Evolutionary conservation across 2,797 vertebrate species (phyloP).

Genomic region (Aselliscus stoliczkanus): DNA sequence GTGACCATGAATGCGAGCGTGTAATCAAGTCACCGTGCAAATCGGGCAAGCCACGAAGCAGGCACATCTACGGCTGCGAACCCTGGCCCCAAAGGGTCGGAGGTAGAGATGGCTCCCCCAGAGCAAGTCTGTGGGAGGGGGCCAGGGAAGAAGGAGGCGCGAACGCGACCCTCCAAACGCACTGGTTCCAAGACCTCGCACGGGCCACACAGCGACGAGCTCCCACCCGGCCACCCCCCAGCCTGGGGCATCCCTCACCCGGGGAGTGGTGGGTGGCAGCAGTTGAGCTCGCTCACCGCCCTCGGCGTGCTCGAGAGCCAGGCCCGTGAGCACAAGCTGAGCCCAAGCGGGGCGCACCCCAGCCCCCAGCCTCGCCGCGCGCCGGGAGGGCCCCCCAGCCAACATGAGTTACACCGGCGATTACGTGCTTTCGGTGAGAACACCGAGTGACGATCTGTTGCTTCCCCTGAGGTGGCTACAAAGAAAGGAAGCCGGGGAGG

Average conservation of each 20-base stretch:
- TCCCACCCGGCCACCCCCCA: constrained; percentile 44
- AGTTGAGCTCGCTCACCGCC: constrained; percentile 37
- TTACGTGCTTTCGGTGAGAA: constrained; percentile 79
- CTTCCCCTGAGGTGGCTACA: constrained; percentile 86
- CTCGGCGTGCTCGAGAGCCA: constrained; percentile 44
- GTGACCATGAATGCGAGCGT: constrained; percentile 84
- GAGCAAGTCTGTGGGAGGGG: constrained; percentile 17
- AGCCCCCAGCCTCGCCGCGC: constrained; percentile 44
- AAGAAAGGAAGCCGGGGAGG: constrained; percentile 79
- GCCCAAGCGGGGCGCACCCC: constrained; percentile 64
- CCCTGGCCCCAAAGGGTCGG: constrained; percentile 52
- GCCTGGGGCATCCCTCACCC: constrained; percentile 31
- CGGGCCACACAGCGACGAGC: not conserved
- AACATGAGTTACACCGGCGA: constrained; percentile 77
- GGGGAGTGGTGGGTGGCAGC: not conserved
- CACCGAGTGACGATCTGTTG: constrained; percentile 85
- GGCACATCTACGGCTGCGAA: constrained; percentile 76
- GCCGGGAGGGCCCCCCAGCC: constrained; percentile 65
- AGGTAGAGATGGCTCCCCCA: constrained; percentile 22
- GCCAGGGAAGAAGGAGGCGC: constrained; percentile 7
- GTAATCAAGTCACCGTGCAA: constrained; percentile 85
- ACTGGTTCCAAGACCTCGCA: not conserved
- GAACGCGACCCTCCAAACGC: not conserved
- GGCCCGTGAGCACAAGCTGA: constrained; percentile 40
- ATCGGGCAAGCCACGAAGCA: constrained; percentile 82